Base-by-base conservation (phyloP, 2,888 invertebrate genomes). In the Diachrysia chrysitis region DNA sequence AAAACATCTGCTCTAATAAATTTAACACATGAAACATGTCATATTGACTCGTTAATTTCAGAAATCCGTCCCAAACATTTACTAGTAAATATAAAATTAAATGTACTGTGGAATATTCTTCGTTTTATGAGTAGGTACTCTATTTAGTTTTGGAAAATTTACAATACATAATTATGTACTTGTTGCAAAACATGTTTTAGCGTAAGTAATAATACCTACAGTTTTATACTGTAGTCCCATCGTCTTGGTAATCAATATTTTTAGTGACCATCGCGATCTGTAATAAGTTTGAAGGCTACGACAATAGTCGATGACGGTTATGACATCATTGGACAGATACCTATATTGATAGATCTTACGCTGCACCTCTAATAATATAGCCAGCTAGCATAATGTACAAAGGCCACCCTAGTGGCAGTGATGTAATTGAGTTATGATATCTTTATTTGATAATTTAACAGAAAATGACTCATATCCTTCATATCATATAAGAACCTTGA, bases 261-360 rank as follows among this genome's bases (percentile, higher is more conserved):
- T 69, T 68, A 78, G 66, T 71, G 46, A 69, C 68, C 61, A 66
- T 69, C 23, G 55, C 58, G 46, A 73, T 70, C 53, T 69, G 67
- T 72, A 72, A 79, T 81, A 73, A 72, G 68, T 71, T 69, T 69
- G 78, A 79, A 82, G 83, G 82, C 69, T 76, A 72, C 66, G 57
- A 72, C 70, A 76, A 81, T 75, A 76, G 72, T 72, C 58, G 61
- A 73, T 69, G 76, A 79, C 64, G 57, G 67, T 76, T 74, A 89
- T 91, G 90, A 91, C 89, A 91, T 90, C 90, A 91, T 85, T 81
- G 78, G 82, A 85, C 84, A 80, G 78, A 78, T 76, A n/a, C n/a
- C n/a, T n/a, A 74, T 78, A 87, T 88, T 85, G 85, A 88, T 87
- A 84, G 85, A 85, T 85, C 82, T 82, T 74, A 80, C 81, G 83